phyloP scores from a whole-genome alignment of 2,113 vertebrate species.

The Choloepus hoffmanni region DNA sequence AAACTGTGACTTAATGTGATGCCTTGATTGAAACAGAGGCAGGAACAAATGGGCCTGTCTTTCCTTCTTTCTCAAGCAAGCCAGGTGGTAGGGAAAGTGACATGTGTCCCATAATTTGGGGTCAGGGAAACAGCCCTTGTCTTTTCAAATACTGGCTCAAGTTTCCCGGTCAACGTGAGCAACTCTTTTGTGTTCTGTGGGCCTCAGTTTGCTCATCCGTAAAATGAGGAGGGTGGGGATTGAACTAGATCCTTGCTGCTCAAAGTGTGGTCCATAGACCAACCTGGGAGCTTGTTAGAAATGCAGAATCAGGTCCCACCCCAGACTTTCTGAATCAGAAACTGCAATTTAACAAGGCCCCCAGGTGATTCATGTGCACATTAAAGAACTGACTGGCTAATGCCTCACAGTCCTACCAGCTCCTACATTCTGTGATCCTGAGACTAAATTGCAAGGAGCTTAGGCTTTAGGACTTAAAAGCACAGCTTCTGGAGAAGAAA shows the following conservation, averaged over 20 bases:
- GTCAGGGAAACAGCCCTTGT: neutral
- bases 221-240: neutral
- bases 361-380: neutral
- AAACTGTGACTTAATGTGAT: neutral
- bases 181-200: neutral
- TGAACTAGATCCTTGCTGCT: neutral
- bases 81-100: neutral
- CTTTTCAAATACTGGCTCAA: neutral
- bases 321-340: neutral
- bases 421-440: neutral
- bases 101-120: rapidly evolving
- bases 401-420: neutral
- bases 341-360: neutral
- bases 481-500: neutral
- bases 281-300: neutral
- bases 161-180: neutral
- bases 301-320: neutral
- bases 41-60: neutral
- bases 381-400: rapidly evolving
- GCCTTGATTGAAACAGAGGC: neutral
- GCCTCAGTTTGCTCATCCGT: neutral
- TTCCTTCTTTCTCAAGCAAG: neutral
- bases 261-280: neutral
- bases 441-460: neutral
- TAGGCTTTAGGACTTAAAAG: neutral